Evolutionary conservation across 2,797 vertebrate species (phyloP).

Genomic region (Zalophus californianus): DNA sequence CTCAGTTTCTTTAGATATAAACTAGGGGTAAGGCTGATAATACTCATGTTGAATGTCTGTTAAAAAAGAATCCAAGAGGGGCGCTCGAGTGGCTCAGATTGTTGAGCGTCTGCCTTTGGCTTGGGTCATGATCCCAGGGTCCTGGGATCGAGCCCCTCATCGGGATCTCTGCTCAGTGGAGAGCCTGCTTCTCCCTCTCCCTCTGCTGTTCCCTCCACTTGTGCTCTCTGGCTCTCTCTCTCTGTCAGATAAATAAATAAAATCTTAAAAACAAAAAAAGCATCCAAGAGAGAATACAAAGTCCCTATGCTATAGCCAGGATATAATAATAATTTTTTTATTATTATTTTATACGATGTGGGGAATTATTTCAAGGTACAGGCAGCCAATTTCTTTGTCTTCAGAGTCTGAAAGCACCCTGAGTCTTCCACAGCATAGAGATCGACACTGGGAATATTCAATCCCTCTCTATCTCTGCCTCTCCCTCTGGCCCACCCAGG

Average conservation of each 20-base stretch:
- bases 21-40: neutral
- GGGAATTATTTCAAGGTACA: neutral
- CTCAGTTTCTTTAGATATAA: neutral
- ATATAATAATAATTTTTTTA: neutral
- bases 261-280: neutral
- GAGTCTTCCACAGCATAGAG: neutral
- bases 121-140: no score
- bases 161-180: no score
- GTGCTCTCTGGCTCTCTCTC: no score
- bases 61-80: neutral
- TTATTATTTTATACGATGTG: neutral
- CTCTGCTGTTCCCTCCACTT: no score
- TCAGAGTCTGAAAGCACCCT: neutral
- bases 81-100: no score
- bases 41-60: neutral
- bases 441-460: neutral
- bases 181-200: no score
- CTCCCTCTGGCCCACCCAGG: neutral
- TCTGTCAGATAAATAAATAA: no score
- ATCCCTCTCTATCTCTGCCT: neutral
- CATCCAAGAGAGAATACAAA: neutral
- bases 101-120: no score
- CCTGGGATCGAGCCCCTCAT: no score
- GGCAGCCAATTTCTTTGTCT: neutral
- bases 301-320: neutral